Evolutionary conservation across 2,888 invertebrate genomes (phyloP).

Genomic region (Leucophenga montana): DNA sequence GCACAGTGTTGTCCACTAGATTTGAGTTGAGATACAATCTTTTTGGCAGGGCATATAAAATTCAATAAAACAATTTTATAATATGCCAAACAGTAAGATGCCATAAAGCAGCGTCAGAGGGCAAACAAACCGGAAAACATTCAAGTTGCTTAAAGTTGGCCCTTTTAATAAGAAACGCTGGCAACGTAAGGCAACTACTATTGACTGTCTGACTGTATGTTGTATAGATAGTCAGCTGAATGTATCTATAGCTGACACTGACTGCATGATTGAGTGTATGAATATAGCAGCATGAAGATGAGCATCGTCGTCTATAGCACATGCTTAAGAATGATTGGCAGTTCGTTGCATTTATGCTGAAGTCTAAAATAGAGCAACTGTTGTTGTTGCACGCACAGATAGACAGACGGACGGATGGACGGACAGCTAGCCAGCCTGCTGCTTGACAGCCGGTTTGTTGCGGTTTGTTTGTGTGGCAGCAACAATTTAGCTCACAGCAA

Average conservation of each 20-base stretch:
- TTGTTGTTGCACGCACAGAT: slow-evolving; percentile 26
- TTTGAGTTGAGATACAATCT: slow-evolving; percentile 13
- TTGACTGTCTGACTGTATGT: slow-evolving; percentile 27
- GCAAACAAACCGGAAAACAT: slow-evolving; percentile 50
- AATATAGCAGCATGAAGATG: slow-evolving; percentile 49
- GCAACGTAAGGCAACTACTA: slow-evolving; percentile 30
- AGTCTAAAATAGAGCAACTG: slow-evolving; percentile 59
- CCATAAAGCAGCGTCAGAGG: slow-evolving; percentile 41
- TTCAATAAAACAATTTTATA: slow-evolving; percentile 30
- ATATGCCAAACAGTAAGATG: slow-evolving; percentile 10
- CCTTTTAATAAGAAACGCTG: slow-evolving; percentile 67
- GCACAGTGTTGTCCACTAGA: slow-evolving; percentile 6
- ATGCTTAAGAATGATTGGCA: slow-evolving; percentile 57
- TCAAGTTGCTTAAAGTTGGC: slow-evolving; percentile 58
- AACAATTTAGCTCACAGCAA: slow-evolving; percentile 49
- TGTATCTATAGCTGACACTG: slow-evolving; percentile 40
- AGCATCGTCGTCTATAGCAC: slow-evolving; percentile 42
- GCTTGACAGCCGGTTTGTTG: slow-evolving; percentile 35
- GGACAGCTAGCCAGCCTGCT: slow-evolving; percentile 33
- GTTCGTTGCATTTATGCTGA: slow-evolving; percentile 32
- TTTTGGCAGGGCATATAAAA: slow-evolving; percentile 20
- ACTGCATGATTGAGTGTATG: slow-evolving; percentile 47
- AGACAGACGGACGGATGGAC: too few species aligned
- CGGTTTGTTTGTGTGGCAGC: slow-evolving; percentile 44
- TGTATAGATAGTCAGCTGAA: too few species aligned